Conservation (phyloP, 2,797 vertebrate species). For the Vultur gryphus region DNA sequence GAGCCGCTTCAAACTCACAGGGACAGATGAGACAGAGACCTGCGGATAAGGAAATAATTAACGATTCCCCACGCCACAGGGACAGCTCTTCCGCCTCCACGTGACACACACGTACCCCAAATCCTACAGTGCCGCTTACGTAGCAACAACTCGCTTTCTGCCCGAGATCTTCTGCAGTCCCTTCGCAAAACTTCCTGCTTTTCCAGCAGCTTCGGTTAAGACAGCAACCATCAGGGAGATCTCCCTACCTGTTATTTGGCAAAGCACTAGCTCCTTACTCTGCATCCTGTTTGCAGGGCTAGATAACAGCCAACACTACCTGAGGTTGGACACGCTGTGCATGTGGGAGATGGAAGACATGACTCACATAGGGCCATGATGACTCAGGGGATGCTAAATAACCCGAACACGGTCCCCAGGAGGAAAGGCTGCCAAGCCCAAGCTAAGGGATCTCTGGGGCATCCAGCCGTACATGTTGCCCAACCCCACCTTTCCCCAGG, state of each 20-base stretch:
- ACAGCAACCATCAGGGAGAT: rapidly evolving
- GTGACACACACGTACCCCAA: background rate
- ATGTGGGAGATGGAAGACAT: rapidly evolving
- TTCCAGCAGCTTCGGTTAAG: background rate
- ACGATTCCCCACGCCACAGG: rapidly evolving
- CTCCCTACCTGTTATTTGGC: no score
- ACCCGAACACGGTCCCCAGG: background rate
- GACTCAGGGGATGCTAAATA: background rate
- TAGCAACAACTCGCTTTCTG: background rate
- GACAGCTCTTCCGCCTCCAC: background rate
- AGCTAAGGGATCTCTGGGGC: background rate
- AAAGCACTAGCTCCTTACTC: background rate
- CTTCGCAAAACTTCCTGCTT: background rate
- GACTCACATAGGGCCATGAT: rapidly evolving
- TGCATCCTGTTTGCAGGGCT: rapidly evolving
- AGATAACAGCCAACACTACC: rapidly evolving
- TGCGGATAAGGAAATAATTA: background rate
- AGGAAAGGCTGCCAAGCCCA: background rate
- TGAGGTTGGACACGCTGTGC: rapidly evolving
- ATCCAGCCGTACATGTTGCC: background rate
- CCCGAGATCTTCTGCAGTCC: background rate
- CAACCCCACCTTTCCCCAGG: background rate
- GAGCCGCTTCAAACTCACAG: background rate
- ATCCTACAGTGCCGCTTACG: rapidly evolving
- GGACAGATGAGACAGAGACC: background rate